Evolutionary conservation across 1,140 invertebrate genomes (phyloP).

Genomic region (Dryas iulia): DNA sequence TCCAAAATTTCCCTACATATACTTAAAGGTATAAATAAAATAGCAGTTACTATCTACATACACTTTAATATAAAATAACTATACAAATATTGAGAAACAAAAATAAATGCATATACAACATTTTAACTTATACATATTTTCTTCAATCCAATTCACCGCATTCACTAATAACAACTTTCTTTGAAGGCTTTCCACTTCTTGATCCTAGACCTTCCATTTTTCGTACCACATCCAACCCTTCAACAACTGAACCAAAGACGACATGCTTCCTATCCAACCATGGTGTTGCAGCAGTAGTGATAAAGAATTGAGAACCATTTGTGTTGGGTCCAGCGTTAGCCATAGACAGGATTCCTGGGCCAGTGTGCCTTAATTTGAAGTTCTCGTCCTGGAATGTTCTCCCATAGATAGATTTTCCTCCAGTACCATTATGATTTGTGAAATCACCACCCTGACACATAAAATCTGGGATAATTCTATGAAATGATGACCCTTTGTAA

Average conservation of each 20-base stretch:
- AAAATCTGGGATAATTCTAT: conserved; percentile 93
- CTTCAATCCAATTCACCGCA: conserved; percentile 85
- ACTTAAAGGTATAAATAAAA: background rate
- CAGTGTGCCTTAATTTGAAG: conserved; percentile 88
- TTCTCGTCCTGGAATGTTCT: conserved; percentile 91
- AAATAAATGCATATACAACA: background rate
- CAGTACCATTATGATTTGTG: conserved; percentile 89
- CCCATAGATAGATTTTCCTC: conserved; percentile 90
- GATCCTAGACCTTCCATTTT: conserved; percentile 86
- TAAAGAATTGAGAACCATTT: conserved; percentile 93
- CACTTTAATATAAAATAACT: background rate
- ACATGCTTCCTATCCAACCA: conserved; percentile 94
- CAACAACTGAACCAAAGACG: conserved; percentile 91
- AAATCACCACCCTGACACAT: conserved; percentile 93
- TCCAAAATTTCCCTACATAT: too few species aligned
- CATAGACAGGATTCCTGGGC: conserved; percentile 87
- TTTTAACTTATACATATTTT: background rate
- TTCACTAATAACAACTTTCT: conserved; percentile 88
- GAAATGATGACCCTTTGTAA: conserved; percentile 89
- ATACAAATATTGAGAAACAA: background rate
- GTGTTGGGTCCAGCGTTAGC: conserved; percentile 90
- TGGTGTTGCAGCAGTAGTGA: conserved; percentile 88
- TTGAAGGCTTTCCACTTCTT: conserved; percentile 88
- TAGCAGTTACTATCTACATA: background rate
- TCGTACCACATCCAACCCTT: conserved; percentile 91